phyloP scores from a whole-genome alignment of 2,888 invertebrate species.

The Cantharis flavilabris region DNA sequence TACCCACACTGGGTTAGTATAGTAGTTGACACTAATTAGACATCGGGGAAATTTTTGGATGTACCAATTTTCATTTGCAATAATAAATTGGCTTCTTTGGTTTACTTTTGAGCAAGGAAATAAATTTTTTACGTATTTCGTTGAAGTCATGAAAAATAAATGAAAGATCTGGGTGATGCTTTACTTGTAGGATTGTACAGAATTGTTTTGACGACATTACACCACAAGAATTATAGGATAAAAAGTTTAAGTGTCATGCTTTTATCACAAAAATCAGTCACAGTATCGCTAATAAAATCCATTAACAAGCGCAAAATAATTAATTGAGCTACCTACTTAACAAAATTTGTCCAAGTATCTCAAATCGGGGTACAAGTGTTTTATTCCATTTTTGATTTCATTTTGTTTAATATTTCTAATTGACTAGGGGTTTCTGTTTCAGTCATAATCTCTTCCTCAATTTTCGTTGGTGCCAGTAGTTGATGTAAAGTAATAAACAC shows the following conservation, averaged over 20 bases:
- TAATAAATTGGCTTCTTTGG: neutral
- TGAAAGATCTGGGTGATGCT: neutral
- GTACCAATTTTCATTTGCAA: neutral
- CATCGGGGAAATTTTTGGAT: neutral
- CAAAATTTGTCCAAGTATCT: neutral
- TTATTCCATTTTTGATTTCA: conserved; percentile 39
- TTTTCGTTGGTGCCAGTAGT: conserved; percentile 51
- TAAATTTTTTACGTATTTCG: neutral
- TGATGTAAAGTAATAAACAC: conserved; percentile 64
- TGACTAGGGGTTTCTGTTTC: conserved; percentile 13
- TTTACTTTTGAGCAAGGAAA: neutral
- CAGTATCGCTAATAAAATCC: neutral
- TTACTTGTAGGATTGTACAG: neutral
- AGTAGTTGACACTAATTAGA: neutral
- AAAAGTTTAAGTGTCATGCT: neutral
- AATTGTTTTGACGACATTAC: neutral
- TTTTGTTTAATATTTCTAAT: conserved; percentile 26
- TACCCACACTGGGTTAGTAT: neutral
- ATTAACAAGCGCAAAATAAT: neutral
- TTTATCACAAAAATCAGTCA: neutral
- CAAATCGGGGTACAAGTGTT: neutral
- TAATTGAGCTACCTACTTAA: neutral
- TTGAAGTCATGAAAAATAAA: neutral
- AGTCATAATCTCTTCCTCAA: conserved; percentile 61
- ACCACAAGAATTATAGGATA: neutral